Conservation (phyloP, 2,888 invertebrate species). For the Drepanosiphum platanoidis region DNA sequence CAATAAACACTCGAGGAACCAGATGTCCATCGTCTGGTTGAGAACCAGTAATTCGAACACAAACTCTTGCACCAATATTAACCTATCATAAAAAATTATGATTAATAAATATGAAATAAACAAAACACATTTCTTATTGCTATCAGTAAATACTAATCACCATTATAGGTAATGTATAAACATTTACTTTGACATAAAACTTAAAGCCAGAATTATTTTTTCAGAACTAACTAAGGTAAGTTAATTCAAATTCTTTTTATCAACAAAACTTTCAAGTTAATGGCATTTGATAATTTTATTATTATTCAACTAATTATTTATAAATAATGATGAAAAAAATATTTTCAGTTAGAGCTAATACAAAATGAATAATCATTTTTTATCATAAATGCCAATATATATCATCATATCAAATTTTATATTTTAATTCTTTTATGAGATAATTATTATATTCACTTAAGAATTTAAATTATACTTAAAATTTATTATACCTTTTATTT, state of each 20-base stretch:
- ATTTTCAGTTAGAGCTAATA: slow-evolving; percentile 44
- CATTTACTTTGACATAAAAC: background rate
- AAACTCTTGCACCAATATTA: slow-evolving; percentile 68
- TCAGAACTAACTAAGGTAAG: too few relatives aligned
- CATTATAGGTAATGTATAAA: too few relatives aligned
- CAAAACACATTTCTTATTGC: slow-evolving; percentile 1
- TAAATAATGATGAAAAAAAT: background rate
- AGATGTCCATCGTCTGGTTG: slow-evolving; percentile 63
- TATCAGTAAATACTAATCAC: too few relatives aligned
- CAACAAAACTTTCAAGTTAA: too few relatives aligned
- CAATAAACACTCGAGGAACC: slow-evolving; percentile 81
- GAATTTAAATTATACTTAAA: too few relatives aligned
- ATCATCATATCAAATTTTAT: slow-evolving; percentile 8
- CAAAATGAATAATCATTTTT: slow-evolving; percentile 41
- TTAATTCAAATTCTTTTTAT: background rate
- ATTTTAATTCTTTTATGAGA: background rate
- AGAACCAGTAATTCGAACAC: slow-evolving; percentile 74
- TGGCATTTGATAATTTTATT: too few relatives aligned
- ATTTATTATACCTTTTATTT: background rate
- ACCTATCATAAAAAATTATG: slow-evolving; percentile 28
- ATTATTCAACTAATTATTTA: background rate
- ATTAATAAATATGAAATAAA: slow-evolving; percentile 6
- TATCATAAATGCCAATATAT: background rate
- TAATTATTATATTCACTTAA: too few relatives aligned
- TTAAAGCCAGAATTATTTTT: too few relatives aligned